phyloP scores from a whole-genome alignment of 2,113 vertebrate genomes.

The Notarius quadriscutis region DNA sequence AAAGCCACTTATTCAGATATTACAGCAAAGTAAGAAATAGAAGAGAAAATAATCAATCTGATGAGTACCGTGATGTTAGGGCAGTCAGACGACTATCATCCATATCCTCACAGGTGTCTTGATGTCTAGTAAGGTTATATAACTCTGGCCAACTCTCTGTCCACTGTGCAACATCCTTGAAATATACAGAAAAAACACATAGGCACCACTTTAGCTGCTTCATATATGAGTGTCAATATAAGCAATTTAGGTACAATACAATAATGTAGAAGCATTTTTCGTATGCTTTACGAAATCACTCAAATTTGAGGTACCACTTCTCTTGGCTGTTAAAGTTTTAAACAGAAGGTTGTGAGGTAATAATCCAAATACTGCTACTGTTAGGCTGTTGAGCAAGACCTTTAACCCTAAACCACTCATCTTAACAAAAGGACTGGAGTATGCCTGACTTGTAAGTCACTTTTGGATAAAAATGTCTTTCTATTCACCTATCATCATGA shows the following conservation, averaged over 20 bases:
- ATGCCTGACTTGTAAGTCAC: neutral
- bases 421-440: neutral
- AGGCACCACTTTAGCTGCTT: neutral
- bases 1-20: neutral
- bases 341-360: neutral
- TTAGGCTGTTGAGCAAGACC: neutral
- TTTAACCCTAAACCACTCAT: neutral
- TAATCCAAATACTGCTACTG: neutral
- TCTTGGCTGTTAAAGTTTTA: neutral
- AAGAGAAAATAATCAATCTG: neutral
- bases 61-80: conserved; percentile 70
- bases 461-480: neutral
- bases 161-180: conserved; percentile 32
- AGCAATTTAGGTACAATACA: neutral
- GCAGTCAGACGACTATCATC: conserved; percentile 70
- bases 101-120: conserved; percentile 65
- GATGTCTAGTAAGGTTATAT: conserved; percentile 45
- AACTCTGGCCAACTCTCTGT: conserved; percentile 20
- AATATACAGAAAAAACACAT: neutral
- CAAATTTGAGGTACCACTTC: neutral
- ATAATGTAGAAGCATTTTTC: neutral
- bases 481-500: neutral
- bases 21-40: neutral
- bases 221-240: neutral
- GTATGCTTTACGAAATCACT: neutral